Base-by-base conservation (phyloP, 2,113 vertebrate genomes). In the Heteronetta atricapilla region DNA sequence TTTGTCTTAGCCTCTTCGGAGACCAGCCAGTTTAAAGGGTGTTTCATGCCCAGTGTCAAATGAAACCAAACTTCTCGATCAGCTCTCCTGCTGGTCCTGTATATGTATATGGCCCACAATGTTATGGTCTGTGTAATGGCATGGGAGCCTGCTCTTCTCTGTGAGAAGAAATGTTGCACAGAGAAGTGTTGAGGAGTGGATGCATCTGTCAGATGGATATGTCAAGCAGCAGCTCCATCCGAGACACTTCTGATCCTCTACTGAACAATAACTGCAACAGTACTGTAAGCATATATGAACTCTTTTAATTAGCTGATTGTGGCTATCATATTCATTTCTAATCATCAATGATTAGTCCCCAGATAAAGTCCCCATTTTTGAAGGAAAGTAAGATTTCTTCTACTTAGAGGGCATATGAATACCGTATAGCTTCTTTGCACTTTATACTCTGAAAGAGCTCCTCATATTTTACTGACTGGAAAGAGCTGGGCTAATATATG, bases 371-470 rank as follows among this genome's bases (percentile, higher is more conserved):
- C 31, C 10, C 38, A 6, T 92, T 88, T 90, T 81, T 77, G 94
- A 90, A 88, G n/a, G 36, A 81, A 94, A 83, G 50, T 14, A 80
- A 77, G 11, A 55, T 56, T 83, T 74, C 58, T 28, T 81, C 20
- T 83, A 25, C 40, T 93, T 53, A 42, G 55, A 86, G 23, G 16
- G 12, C 21, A 56, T 63, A n/a, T 44, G 69, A 70, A 69, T 62
- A n/a, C 62, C 76, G 9, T 36, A 69, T 67, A 48, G 46, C 36
- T 86, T 70, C 36, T 86, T 46, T 67, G 59, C 52, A 60, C 42
- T 88, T 90, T 46, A 74, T 83, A 92, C 86, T 90, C 64, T 81
- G 22, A 88, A 86, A 59, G 52, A 84, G n/a, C 60, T 64, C 46
- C 31, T 40, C 63, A 5, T 90, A 83, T 94, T 94, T 94, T 76